Evolutionary conservation across 2,888 invertebrate genomes (phyloP).

Genomic region (Gari tellinella): DNA sequence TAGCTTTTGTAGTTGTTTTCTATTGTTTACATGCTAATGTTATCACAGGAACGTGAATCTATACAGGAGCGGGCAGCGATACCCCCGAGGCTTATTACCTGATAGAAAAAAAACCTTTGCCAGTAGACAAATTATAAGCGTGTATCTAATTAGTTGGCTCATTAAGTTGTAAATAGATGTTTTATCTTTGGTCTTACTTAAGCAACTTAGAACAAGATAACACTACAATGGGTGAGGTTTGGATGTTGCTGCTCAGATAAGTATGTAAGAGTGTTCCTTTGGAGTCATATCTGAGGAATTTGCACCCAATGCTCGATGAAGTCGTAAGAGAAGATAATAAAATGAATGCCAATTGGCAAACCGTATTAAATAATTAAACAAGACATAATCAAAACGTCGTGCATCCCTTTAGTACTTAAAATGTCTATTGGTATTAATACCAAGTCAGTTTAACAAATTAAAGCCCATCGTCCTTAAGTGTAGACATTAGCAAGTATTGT

Average conservation of each 20-base stretch:
- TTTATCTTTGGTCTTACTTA: not conserved
- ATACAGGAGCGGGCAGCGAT: not conserved
- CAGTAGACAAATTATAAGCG: conserved; percentile 8
- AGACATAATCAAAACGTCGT: too few species aligned
- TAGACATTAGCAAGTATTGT: too few species aligned
- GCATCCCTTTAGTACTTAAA: too few species aligned
- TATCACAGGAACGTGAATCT: too few species aligned
- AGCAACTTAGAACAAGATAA: not conserved
- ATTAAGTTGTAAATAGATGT: not conserved
- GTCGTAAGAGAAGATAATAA: too few species aligned
- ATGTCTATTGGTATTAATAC: too few species aligned
- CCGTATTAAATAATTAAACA: too few species aligned
- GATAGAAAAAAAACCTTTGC: conserved; percentile 2
- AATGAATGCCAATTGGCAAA: too few species aligned
- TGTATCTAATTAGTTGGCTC: conserved; percentile 4
- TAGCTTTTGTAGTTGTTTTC: too few species aligned
- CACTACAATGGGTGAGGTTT: not conserved
- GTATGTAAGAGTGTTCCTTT: not conserved
- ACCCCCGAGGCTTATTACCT: conserved; percentile 5
- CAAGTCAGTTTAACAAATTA: too few species aligned
- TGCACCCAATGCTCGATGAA: not conserved
- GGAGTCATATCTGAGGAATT: conserved; percentile 1
- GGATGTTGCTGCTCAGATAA: not conserved
- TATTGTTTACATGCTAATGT: too few species aligned
- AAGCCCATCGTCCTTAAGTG: too few species aligned